Evolutionary conservation across 2,113 vertebrate genomes (phyloP).

Genomic region (Dipodomys merriami): DNA sequence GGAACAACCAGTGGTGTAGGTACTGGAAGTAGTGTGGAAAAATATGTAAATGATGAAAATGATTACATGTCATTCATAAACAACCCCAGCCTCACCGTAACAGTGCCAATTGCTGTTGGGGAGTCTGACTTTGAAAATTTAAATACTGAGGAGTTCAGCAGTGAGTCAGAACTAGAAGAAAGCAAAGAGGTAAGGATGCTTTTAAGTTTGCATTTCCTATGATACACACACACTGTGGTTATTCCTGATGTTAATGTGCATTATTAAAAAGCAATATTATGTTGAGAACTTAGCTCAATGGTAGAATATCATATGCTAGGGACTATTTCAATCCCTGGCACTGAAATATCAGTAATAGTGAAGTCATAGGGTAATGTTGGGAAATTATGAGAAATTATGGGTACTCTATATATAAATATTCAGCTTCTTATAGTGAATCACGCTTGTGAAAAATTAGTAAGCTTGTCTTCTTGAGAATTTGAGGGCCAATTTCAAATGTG

Average conservation of each 20-base stretch:
- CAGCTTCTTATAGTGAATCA: slow-evolving; percentile 11
- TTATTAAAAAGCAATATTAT: slow-evolving; percentile 18
- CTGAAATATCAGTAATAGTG: not conserved
- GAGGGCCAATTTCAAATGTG: slow-evolving; percentile 21
- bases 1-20: slow-evolving; percentile 93
- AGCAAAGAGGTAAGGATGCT: slow-evolving; percentile 91
- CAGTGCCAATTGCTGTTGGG: slow-evolving; percentile 95
- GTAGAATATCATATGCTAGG: not conserved
- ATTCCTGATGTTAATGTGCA: slow-evolving; percentile 34
- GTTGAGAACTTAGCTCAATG: not conserved
- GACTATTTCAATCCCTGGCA: not conserved
- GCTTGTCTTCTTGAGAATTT: slow-evolving; percentile 16
- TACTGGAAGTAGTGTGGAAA: slow-evolving; percentile 92
- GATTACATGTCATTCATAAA: slow-evolving; percentile 96
- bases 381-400: slow-evolving; percentile 36
- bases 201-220: not conserved
- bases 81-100: slow-evolving; percentile 94
- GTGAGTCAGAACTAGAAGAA: slow-evolving; percentile 92
- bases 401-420: not conserved
- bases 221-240: not conserved
- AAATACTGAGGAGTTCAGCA: slow-evolving; percentile 98
- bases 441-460: slow-evolving; percentile 4
- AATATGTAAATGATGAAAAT: slow-evolving; percentile 89
- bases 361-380: not conserved
- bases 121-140: slow-evolving; percentile 98